A percentile compares a stretch with the other conserved stretches of the same genome.
These are phyloP conservation scores for Sturnira hondurensis DNA, from an alignment of 2,113 vertebrate species.

Conservation along the genomic window DNA sequence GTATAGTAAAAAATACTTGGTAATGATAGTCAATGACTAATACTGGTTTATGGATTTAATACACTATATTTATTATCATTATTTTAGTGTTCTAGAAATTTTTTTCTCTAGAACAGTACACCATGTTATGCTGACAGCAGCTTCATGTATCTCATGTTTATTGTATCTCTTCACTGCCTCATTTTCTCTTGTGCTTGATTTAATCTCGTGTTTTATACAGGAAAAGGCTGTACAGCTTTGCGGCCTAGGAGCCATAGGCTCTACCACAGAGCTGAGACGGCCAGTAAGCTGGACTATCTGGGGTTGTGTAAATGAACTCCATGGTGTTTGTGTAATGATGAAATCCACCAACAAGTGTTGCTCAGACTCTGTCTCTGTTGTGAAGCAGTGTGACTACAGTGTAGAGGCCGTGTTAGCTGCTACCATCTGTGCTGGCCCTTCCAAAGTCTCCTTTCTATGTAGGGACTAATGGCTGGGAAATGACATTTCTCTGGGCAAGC, in stretches of 20 bases:
- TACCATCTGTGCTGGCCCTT: background rate
- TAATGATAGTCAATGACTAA: background rate
- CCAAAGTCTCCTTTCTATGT: background rate
- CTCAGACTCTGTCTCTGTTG: background rate
- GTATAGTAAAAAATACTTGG: background rate
- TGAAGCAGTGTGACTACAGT: background rate
- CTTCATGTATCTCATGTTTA: background rate
- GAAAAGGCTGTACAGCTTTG: background rate
- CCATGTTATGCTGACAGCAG: background rate
- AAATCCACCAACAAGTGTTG: background rate
- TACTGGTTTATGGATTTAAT: background rate
- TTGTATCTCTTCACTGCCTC: background rate
- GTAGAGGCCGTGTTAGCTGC: accelerated
- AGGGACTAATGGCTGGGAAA: background rate
- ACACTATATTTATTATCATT: background rate
- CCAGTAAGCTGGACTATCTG: background rate
- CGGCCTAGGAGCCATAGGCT: background rate
- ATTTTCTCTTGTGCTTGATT: background rate
- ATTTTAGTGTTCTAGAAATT: background rate
- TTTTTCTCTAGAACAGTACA: background rate
- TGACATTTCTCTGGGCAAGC: background rate
- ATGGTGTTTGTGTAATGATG: background rate
- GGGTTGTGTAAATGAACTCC: too few relatives aligned
- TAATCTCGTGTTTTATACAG: background rate
- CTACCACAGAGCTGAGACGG: background rate